Base-by-base conservation (phyloP, 2,113 vertebrate genomes). In the Solea solea region DNA sequence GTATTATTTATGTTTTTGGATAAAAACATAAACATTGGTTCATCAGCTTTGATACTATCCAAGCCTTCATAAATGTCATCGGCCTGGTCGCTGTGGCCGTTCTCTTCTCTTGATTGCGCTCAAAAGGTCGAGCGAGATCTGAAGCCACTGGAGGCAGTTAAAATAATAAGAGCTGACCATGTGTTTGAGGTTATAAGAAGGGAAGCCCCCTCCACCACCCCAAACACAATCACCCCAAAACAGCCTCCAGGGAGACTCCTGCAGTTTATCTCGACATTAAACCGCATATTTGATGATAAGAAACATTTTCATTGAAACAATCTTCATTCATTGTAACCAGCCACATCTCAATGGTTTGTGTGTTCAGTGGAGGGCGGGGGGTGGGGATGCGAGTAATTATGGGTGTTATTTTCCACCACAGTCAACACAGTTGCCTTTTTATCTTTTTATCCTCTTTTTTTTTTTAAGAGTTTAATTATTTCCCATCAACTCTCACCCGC, bases 141-240 rank as follows among this genome's bases (percentile, higher is more conserved):
- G 91, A 93, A 93, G 93, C 92, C 94, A 93, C 96, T 96, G 95
- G 95, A 96, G 96, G 92, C 91, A 94, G 94, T 96, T 95, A 95
- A 94, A 94, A 94, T 94, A 94, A 93, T 91, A 91, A 91, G 90
- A 93, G 90, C 88, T 90, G 88, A 90, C 80, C 92, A 92, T 94
- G 92, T 92, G 91, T 92, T 91, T 91, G 82, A 88, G 86, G 92
- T 92, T 92, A 92, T 90, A 74, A 89, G 90, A 86, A 91, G 92
- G 90, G 91, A 90, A 88, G 83, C 86, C 86, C 84, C 28, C 8
- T 21, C 86, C 87, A 58, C 85, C 12, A 7, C 28, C 54, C 8
- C 56, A 50, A 10, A 6, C 8, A 49, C 8, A 49, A 5, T 11
- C 12, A 4, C 54, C 2, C 54, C 83, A 42, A 78, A 84, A 80